Conservation (phyloP, 2,888 invertebrate genomes). For the Hypena proboscidalis region DNA sequence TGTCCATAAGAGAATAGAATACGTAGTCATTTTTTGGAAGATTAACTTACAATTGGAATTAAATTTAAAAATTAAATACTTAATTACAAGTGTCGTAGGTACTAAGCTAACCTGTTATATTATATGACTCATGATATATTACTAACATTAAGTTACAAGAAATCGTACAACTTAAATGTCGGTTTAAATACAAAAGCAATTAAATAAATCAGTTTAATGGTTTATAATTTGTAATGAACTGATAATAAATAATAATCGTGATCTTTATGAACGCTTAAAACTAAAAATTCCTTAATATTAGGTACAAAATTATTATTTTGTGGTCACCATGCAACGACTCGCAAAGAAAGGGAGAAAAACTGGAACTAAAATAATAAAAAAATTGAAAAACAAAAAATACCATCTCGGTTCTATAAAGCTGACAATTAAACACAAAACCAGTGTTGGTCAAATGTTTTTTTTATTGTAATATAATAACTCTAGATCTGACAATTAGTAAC, state of each 20-base stretch:
- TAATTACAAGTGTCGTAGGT: conserved; percentile 82
- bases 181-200: conserved; percentile 83
- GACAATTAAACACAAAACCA: conserved; percentile 75
- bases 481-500: conserved; percentile 66
- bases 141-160: conserved; percentile 80
- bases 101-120: conserved; percentile 82
- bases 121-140: conserved; percentile 84
- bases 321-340: conserved; percentile 78
- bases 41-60: conserved; percentile 82
- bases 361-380: conserved; percentile 60
- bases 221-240: conserved; percentile 83
- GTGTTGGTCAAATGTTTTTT: conserved; percentile 66
- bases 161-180: conserved; percentile 75
- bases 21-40: conserved; percentile 77
- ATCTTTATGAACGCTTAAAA: conserved; percentile 81
- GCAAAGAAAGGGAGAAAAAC: conserved; percentile 73
- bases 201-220: conserved; percentile 83
- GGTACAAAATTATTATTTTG: conserved; percentile 82
- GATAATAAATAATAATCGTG: conserved; percentile 85
- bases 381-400: conserved; percentile 62
- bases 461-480: conserved; percentile 74
- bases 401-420: conserved; percentile 61
- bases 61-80: conserved; percentile 85
- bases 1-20: conserved; percentile 73
- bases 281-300: conserved; percentile 77